A percentile compares a stretch with the other conserved stretches of the same genome.
Conservation (phyloP, 2,888 invertebrate species). For the Aporophyla lueneburgensis region DNA sequence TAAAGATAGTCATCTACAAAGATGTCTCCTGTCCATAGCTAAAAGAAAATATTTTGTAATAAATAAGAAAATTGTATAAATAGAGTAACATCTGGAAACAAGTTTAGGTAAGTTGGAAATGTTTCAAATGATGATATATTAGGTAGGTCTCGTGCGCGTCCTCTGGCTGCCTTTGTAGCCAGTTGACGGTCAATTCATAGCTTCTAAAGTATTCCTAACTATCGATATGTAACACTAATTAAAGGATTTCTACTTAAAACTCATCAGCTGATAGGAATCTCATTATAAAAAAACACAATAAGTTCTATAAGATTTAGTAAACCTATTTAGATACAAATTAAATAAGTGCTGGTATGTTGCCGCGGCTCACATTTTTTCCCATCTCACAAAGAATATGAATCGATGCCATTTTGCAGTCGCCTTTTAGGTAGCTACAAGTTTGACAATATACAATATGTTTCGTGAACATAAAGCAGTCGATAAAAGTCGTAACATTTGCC, state of each 20-base stretch:
- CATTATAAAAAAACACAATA: constrained; percentile 12
- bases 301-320: background rate
- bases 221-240: constrained; percentile 11
- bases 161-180: constrained; percentile 56
- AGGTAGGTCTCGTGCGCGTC: constrained; percentile 48
- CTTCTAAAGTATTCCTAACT: constrained; percentile 32
- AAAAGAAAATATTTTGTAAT: constrained; percentile 66
- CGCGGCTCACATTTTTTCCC: background rate
- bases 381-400: constrained; percentile 30
- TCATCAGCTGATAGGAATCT: constrained; percentile 17
- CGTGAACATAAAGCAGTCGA: constrained; percentile 26
- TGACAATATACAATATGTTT: constrained; percentile 20
- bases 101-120: constrained; percentile 70
- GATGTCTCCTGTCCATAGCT: constrained; percentile 68
- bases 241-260: constrained; percentile 15
- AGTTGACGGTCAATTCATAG: constrained; percentile 35
- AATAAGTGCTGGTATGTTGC: background rate
- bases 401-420: constrained; percentile 39
- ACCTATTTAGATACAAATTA: background rate
- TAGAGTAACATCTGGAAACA: constrained; percentile 64
- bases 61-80: constrained; percentile 67
- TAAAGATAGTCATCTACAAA: constrained; percentile 64
- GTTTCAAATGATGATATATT: constrained; percentile 67
- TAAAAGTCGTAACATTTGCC: constrained; percentile 33
- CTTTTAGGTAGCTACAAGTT: constrained; percentile 2